A percentile compares a stretch with the other conserved stretches of the same genome.
Evolutionary conservation across 2,888 invertebrate species (phyloP).

Genomic region (Calameuta filiformis): DNA sequence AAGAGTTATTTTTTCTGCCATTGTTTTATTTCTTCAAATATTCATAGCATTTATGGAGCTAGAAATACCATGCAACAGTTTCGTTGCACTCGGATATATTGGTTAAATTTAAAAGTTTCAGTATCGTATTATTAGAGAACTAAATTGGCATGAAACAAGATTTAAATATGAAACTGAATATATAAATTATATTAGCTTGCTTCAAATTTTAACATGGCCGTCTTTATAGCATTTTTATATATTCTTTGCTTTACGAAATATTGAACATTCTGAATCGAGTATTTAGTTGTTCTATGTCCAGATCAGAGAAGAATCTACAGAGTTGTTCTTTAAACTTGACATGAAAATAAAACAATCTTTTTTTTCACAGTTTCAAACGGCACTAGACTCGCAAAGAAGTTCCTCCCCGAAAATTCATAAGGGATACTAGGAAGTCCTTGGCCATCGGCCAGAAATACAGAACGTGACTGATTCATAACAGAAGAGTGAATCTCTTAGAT

Average conservation of each 20-base stretch:
- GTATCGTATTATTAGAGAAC: background rate
- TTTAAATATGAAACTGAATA: background rate
- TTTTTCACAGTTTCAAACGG: background rate
- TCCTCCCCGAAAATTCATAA: constrained; percentile 47
- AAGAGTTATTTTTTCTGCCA: background rate
- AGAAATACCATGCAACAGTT: background rate
- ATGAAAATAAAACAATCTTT: background rate
- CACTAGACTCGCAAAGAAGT: background rate
- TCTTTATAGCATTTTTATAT: background rate
- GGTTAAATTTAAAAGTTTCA: background rate
- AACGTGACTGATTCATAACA: background rate
- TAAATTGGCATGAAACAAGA: background rate
- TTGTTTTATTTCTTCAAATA: background rate
- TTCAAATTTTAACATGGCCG: no score
- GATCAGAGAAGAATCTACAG: background rate
- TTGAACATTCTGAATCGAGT: background rate
- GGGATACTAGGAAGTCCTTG: constrained; percentile 41
- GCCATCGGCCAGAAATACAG: constrained; percentile 34
- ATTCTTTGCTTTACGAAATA: background rate
- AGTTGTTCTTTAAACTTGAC: background rate
- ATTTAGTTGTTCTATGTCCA: background rate
- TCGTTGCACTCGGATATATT: background rate
- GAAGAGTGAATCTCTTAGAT: background rate
- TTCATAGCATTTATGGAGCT: background rate
- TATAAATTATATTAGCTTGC: background rate